A percentile compares a stretch with the other conserved stretches of the same genome.
These are phyloP conservation scores for Dromiciops gliroides DNA, from an alignment of 2,113 vertebrate genomes.

Conservation along the genomic window DNA sequence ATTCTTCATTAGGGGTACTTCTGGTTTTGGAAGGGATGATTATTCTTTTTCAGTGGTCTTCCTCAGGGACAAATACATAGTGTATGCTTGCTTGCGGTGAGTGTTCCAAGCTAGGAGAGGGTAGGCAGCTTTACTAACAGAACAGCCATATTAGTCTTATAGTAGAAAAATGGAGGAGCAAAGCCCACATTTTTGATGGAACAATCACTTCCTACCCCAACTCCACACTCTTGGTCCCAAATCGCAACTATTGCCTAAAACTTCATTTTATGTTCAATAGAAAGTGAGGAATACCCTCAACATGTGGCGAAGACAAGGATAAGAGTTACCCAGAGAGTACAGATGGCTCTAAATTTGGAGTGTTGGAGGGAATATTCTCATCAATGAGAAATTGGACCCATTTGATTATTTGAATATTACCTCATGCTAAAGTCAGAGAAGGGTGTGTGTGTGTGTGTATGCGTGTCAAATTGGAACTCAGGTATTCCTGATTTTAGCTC, in stretches of 20 bases:
- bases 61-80: background rate
- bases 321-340: no score
- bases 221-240: background rate
- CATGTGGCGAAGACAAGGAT: no score
- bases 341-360: no score
- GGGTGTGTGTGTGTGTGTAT: no score
- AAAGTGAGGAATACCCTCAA: background rate
- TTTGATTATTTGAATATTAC: no score
- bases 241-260: background rate
- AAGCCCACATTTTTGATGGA: background rate
- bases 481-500: no score
- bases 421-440: no score
- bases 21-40: background rate
- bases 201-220: background rate
- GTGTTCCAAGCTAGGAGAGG: background rate
- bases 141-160: background rate
- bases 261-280: background rate
- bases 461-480: no score
- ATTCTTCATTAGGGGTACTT: background rate
- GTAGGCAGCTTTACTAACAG: background rate
- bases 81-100: background rate
- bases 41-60: no score
- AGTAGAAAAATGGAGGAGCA: background rate
- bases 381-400: no score
- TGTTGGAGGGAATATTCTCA: no score